phyloP scores from a whole-genome alignment of 1,140 invertebrate species.

The Drosophila nigrodunni region DNA sequence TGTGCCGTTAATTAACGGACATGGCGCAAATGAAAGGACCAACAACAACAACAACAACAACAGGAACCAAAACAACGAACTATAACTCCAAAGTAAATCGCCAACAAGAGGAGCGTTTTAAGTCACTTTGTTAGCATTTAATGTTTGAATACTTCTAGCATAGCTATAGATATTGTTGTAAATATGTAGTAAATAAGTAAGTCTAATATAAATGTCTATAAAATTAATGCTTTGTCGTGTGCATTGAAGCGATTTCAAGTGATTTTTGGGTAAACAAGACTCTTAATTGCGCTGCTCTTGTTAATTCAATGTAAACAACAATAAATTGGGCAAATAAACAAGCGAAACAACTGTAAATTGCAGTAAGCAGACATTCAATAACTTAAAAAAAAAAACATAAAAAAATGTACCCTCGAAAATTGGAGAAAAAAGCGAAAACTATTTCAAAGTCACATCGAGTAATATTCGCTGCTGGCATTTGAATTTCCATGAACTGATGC shows the following conservation, averaged over 20 bases:
- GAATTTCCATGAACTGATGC: slow-evolving; percentile 58
- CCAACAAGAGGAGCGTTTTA: slow-evolving; percentile 11
- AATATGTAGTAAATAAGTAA: slow-evolving; percentile 10
- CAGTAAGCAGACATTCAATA: neutral
- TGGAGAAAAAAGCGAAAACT: slow-evolving; percentile 37
- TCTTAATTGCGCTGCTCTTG: slow-evolving; percentile 39
- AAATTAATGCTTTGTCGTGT: slow-evolving; percentile 22
- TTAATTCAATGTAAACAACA: slow-evolving; percentile 45
- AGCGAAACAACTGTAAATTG: slow-evolving; percentile 6
- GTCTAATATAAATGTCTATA: slow-evolving; percentile 31
- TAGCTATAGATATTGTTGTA: slow-evolving; percentile 18
- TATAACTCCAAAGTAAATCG: slow-evolving; percentile 9
- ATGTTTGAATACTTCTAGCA: slow-evolving; percentile 7
- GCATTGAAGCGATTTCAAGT: slow-evolving; percentile 16
- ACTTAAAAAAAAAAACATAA: neutral
- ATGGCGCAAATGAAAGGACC: slow-evolving; percentile 33
- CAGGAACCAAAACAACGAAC: neutral
- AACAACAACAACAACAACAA: neutral
- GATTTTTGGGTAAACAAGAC: slow-evolving; percentile 32
- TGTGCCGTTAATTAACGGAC: slow-evolving; percentile 41
- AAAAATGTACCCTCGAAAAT: neutral
- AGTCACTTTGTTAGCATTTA: slow-evolving; percentile 4
- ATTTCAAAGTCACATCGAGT: slow-evolving; percentile 24
- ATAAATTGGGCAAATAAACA: slow-evolving; percentile 31
- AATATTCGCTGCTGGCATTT: slow-evolving; percentile 48